phyloP scores from a whole-genome alignment of 2,888 invertebrate genomes.

The Poecilus cupreus region DNA sequence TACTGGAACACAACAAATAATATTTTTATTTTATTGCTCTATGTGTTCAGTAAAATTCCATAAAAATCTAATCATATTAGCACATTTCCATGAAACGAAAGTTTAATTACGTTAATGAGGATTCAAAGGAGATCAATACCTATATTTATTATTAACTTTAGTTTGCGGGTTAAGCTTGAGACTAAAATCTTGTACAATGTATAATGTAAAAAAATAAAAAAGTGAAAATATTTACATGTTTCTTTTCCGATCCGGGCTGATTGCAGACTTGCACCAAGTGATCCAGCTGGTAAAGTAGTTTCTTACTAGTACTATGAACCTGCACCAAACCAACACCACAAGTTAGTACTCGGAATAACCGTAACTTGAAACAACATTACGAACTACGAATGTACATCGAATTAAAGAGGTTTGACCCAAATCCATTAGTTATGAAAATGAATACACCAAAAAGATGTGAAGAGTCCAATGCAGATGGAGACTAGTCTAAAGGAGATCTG shows the following conservation, averaged over 20 bases:
- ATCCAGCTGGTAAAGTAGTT: conserved; percentile 95
- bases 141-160: too few species aligned
- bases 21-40: too few species aligned
- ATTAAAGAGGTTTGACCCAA: conserved; percentile 39
- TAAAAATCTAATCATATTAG: too few species aligned
- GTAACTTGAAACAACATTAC: conserved; percentile 26
- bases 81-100: too few species aligned
- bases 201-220: too few species aligned
- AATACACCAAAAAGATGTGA: conserved; percentile 46
- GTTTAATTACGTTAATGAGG: too few species aligned
- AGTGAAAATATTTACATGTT: conserved; percentile 79
- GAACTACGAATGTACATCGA: conserved; percentile 57
- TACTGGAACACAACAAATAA: too few species aligned
- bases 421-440: conserved; percentile 54
- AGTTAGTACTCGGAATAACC: conserved; percentile 57
- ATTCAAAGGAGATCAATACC: too few species aligned
- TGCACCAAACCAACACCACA: conserved; percentile 73
- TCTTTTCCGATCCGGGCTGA: conserved; percentile 88
- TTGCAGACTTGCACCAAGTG: conserved; percentile 97
- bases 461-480: conserved; percentile 41
- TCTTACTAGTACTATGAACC: conserved; percentile 97
- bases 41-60: too few species aligned
- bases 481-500: conserved; percentile 44
- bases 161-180: too few species aligned
- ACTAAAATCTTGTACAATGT: too few species aligned